A percentile compares a stretch with the other conserved stretches of the same genome.
Conservation (phyloP, 2,888 invertebrate genomes). For the Myathropa florea region DNA sequence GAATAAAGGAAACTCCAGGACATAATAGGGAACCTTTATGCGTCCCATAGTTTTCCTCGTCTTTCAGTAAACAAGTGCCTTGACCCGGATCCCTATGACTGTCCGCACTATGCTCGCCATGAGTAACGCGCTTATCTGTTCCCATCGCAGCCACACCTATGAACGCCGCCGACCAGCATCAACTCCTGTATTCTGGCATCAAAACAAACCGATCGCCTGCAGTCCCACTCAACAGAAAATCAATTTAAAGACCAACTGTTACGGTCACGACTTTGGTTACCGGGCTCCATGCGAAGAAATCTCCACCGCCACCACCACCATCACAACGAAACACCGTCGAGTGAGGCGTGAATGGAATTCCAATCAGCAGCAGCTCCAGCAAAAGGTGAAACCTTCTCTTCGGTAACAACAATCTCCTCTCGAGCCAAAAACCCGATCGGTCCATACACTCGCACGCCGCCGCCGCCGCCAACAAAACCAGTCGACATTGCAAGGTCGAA, state of each 20-base stretch:
- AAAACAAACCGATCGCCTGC: background rate
- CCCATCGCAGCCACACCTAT: background rate
- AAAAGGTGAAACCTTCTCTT: constrained; percentile 61
- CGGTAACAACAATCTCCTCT: constrained; percentile 56
- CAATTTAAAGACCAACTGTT: constrained; percentile 37
- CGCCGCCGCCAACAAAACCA: constrained; percentile 35
- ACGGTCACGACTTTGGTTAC: constrained; percentile 36
- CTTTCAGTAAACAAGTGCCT: background rate
- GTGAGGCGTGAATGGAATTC: constrained; percentile 48
- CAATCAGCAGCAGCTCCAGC: constrained; percentile 20
- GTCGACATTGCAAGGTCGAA: constrained; percentile 69
- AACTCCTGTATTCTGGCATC: background rate
- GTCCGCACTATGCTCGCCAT: too few relatives aligned
- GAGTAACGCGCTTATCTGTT: background rate
- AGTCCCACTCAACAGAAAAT: constrained; percentile 11
- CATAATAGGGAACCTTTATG: too few relatives aligned
- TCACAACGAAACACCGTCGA: constrained; percentile 9
- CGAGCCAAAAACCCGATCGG: background rate
- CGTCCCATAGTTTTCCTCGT: too few relatives aligned
- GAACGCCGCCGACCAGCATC: background rate
- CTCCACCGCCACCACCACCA: background rate
- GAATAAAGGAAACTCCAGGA: too few relatives aligned
- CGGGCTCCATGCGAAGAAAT: background rate
- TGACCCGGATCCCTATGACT: background rate
- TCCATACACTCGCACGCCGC: background rate